phyloP scores from a whole-genome alignment of 2,113 vertebrate species.

The Sinocyclocheilus rhinocerous region DNA sequence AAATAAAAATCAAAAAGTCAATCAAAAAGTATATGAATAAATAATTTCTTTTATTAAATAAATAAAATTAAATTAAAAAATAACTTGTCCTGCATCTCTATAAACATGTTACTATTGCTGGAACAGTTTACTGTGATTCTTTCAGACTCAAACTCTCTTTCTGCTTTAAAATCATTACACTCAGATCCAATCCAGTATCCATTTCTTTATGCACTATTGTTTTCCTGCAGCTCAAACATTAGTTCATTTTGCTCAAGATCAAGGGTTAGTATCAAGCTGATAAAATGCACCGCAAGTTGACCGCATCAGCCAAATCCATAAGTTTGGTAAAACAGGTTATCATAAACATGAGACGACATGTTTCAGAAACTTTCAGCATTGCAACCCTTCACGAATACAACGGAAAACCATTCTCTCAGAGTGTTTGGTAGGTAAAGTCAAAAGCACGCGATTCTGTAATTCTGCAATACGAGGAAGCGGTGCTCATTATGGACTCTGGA shows the following conservation, averaged over 20 bases:
- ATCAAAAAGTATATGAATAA: too few species aligned
- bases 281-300: neutral
- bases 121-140: neutral
- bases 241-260: neutral
- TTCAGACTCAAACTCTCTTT: neutral
- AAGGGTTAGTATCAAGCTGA: neutral
- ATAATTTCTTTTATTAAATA: too few species aligned
- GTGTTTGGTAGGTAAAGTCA: neutral
- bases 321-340: neutral
- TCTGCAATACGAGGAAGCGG: slow-evolving; percentile 63
- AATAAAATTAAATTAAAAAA: too few species aligned
- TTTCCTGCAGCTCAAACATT: neutral
- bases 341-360: too few species aligned
- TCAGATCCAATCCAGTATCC: neutral
- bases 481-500: slow-evolving; percentile 80
- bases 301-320: neutral
- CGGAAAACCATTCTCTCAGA: too few species aligned
- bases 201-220: neutral
- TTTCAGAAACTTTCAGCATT: neutral
- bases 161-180: neutral
- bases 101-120: neutral
- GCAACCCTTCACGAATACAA: too few species aligned
- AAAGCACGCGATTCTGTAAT: neutral
- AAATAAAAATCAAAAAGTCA: too few species aligned
- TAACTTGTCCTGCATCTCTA: neutral